Conservation (phyloP, 2,797 vertebrate species). For the Sebastes matsubarae region DNA sequence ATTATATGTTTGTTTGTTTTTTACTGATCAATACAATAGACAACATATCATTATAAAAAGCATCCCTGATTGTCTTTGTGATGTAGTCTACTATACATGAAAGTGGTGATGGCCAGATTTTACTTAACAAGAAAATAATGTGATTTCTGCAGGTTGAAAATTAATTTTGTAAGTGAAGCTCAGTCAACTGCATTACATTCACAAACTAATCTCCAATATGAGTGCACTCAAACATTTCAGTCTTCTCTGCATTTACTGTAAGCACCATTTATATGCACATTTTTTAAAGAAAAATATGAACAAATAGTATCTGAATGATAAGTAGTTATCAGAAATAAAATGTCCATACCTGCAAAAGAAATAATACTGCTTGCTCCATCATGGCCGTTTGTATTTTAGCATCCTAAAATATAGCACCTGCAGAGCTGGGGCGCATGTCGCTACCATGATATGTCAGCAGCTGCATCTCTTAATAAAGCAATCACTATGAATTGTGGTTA, state of each 20-base stretch:
- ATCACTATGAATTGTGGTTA: neutral
- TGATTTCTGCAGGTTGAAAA: neutral
- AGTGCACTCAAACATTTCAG: neutral
- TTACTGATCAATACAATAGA: neutral
- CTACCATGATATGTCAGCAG: neutral
- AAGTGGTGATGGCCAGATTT: neutral
- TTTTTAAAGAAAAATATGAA: neutral
- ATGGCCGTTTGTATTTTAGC: neutral
- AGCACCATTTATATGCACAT: neutral
- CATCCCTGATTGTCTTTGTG: neutral
- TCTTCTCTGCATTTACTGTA: neutral
- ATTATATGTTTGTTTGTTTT: too few relatives aligned
- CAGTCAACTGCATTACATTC: neutral
- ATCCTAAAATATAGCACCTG: neutral
- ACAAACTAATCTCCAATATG: neutral
- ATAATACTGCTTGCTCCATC: neutral
- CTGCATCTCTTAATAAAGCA: neutral
- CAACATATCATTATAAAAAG: neutral
- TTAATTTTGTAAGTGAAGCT: neutral
- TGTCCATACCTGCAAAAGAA: neutral
- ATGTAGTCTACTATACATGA: neutral
- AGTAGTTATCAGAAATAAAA: neutral
- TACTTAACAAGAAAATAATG: neutral
- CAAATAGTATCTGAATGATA: neutral
- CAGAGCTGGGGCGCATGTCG: neutral